These are phyloP conservation scores for Pissodes strobi DNA, from an alignment of 1,140 invertebrate species.

Conservation along the genomic window DNA sequence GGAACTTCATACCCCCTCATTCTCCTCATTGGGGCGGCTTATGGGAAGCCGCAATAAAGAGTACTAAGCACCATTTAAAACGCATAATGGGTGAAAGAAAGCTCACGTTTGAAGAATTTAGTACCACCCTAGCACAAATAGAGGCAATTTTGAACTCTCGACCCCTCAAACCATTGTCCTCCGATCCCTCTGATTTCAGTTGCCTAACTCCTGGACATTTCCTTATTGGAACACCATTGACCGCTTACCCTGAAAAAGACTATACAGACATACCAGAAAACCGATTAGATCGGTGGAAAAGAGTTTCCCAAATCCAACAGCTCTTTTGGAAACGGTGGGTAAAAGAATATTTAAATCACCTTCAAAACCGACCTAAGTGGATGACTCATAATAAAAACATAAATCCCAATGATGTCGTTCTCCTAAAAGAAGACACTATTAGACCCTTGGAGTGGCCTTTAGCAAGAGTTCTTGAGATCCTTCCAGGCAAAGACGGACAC, in stretches of 20 bases:
- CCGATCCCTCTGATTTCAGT: slow-evolving; percentile 38
- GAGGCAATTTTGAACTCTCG: slow-evolving; percentile 49
- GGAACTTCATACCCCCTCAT: slow-evolving; percentile 55
- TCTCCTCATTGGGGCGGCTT: slow-evolving; percentile 56
- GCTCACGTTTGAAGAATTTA: slow-evolving; percentile 46
- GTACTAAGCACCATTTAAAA: slow-evolving; percentile 28
- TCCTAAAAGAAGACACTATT: slow-evolving; percentile 46
- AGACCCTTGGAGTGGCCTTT: slow-evolving; percentile 53
- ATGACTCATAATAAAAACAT: background rate
- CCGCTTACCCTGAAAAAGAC: slow-evolving; percentile 25
- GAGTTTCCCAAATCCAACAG: slow-evolving; percentile 25
- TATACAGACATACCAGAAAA: slow-evolving; percentile 30
- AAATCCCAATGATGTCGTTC: slow-evolving; percentile 27
- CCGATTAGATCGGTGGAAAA: slow-evolving; percentile 39
- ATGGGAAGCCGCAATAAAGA: slow-evolving; percentile 41
- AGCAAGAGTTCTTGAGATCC: slow-evolving; percentile 51
- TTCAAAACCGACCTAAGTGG: slow-evolving; percentile 48
- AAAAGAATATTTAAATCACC: too few species aligned
- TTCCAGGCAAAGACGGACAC: too few species aligned
- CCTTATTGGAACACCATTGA: slow-evolving; percentile 48
- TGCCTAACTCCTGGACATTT: slow-evolving; percentile 54
- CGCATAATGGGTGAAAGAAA: too few species aligned
- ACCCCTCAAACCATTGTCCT: slow-evolving; percentile 42
- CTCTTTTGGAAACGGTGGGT: slow-evolving; percentile 50
- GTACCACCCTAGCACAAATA: slow-evolving; percentile 39